Conservation (phyloP, 2,797 vertebrate species). For the Tapera naevia region DNA sequence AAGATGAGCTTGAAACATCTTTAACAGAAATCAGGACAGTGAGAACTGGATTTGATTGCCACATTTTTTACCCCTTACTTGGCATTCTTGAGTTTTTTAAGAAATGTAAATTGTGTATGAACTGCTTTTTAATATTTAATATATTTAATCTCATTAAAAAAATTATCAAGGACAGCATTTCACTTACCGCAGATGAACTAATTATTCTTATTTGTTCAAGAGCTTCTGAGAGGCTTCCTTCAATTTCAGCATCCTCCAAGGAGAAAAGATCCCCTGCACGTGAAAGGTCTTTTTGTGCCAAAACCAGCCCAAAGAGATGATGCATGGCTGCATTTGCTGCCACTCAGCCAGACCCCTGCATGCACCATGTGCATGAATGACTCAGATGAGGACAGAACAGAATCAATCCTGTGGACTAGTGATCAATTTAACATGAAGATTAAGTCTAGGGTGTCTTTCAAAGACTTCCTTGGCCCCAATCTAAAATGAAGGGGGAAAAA, state of each 20-base stretch:
- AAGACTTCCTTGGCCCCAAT: not conserved
- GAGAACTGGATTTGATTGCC: not conserved
- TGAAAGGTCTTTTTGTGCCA: constrained; percentile 93
- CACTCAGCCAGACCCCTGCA: not conserved
- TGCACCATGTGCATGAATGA: not conserved
- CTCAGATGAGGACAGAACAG: not conserved
- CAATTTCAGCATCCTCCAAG: constrained; percentile 89
- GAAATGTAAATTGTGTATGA: not conserved
- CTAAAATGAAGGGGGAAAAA: constrained; percentile 15
- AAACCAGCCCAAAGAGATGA: constrained; percentile 89
- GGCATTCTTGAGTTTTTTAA: not conserved
- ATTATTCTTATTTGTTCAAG: constrained; percentile 93
- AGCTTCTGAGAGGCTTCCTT: constrained; percentile 90
- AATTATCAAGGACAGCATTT: not conserved
- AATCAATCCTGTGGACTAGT: not conserved
- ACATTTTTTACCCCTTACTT: not conserved
- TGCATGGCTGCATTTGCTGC: constrained; percentile 80
- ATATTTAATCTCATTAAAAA: not conserved
- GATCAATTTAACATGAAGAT: not conserved
- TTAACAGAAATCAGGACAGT: not conserved
- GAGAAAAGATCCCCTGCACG: constrained; percentile 95
- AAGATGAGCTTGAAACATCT: not conserved
- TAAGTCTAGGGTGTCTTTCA: not conserved
- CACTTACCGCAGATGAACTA: constrained; percentile 90
- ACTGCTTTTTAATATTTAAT: not conserved